Evolutionary conservation across 2,888 invertebrate species (phyloP).

Genomic region (Amitus sp.): DNA sequence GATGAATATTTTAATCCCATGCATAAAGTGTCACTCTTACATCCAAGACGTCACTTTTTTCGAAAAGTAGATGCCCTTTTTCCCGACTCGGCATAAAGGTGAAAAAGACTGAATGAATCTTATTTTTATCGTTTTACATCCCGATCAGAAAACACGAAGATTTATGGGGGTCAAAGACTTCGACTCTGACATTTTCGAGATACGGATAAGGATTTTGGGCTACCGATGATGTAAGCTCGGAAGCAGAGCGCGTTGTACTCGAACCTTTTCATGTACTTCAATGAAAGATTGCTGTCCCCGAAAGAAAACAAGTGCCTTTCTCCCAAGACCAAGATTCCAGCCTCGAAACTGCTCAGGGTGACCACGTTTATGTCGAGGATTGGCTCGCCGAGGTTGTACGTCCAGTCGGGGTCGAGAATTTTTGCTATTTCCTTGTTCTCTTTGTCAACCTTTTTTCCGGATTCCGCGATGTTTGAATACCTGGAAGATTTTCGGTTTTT

Average conservation of each 20-base stretch:
- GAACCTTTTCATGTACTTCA: slow-evolving; percentile 85
- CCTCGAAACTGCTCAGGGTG: slow-evolving; percentile 72
- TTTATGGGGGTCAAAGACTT: too few species aligned
- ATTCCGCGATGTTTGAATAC: slow-evolving; percentile 63
- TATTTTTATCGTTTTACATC: too few species aligned
- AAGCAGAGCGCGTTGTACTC: slow-evolving; percentile 86
- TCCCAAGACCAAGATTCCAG: slow-evolving; percentile 82
- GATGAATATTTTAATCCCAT: too few species aligned
- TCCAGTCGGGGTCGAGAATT: slow-evolving; percentile 80
- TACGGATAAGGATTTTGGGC: too few species aligned
- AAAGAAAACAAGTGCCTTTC: slow-evolving; percentile 86
- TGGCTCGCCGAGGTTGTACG: slow-evolving; percentile 83
- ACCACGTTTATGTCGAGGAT: slow-evolving; percentile 74
- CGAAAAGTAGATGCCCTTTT: too few species aligned
- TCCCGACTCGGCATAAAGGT: too few species aligned
- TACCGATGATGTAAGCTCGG: slow-evolving; percentile 75
- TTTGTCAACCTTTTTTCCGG: slow-evolving; percentile 61
- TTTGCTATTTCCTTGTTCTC: slow-evolving; percentile 56
- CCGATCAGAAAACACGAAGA: too few species aligned
- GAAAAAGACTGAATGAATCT: too few species aligned
- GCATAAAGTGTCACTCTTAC: too few species aligned
- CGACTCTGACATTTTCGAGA: too few species aligned
- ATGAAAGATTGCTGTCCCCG: slow-evolving; percentile 77
- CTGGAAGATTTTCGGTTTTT: too few species aligned
- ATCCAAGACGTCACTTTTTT: too few species aligned